A percentile compares a stretch with the other conserved stretches of the same genome.
Evolutionary conservation across 30 jellyfish, hydroid and myxozoan genomes (phyloP).

Genomic region (Cassiopea xamachana): DNA sequence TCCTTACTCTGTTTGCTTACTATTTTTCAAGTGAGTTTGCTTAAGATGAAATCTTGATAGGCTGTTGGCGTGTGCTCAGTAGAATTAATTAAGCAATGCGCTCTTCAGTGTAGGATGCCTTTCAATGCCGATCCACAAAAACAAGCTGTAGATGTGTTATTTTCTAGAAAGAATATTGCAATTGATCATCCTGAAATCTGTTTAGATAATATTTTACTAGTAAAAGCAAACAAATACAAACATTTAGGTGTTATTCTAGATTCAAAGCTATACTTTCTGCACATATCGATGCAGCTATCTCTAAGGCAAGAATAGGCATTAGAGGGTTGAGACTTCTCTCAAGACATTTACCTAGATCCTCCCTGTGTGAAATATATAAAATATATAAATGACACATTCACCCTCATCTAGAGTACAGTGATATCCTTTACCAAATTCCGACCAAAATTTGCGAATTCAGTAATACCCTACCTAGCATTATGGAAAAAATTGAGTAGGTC

Average conservation of each 20-base stretch:
- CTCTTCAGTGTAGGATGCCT: no score
- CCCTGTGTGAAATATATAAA: slow-evolving; percentile 24
- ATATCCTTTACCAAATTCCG: background rate
- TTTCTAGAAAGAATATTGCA: slow-evolving; percentile 29
- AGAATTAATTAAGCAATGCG: no score
- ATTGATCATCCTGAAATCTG: slow-evolving; percentile 34
- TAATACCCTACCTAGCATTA: background rate
- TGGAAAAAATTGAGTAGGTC: background rate
- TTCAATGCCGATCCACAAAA: background rate
- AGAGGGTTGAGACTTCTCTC: slow-evolving; percentile 63
- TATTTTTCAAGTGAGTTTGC: slow-evolving; percentile 66
- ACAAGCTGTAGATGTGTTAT: slow-evolving; percentile 18
- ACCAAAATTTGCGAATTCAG: no score
- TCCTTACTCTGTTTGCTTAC: slow-evolving; percentile 69
- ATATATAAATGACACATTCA: slow-evolving; percentile 10
- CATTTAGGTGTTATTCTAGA: slow-evolving; percentile 60
- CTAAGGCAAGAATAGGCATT: slow-evolving; percentile 39
- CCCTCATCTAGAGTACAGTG: slow-evolving; percentile 29
- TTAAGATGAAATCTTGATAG: no score
- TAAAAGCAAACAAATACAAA: background rate
- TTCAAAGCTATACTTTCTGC: slow-evolving; percentile 45
- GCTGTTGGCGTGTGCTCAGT: no score
- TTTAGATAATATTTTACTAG: slow-evolving; percentile 1
- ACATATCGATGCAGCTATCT: slow-evolving; percentile 49
- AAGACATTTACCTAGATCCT: slow-evolving; percentile 46